A percentile compares a stretch with the other conserved stretches of the same genome.
Conservation (phyloP, 2,113 vertebrate genomes). For the Anoplopoma fimbria region DNA sequence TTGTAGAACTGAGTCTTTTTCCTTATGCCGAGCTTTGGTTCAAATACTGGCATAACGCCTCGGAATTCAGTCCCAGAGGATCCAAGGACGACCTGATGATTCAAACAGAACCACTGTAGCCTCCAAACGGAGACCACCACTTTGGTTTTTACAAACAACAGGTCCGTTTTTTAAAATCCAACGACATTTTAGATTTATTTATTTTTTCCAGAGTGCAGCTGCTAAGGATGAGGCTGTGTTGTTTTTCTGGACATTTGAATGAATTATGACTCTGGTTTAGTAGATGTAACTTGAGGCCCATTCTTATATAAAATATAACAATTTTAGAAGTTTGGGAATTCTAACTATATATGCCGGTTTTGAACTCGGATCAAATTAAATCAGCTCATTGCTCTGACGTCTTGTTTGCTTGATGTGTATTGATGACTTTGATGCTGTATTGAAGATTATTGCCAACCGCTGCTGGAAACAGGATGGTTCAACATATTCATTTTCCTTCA, state of each 20-base stretch:
- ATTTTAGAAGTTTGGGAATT: not conserved
- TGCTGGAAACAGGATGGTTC: conserved; percentile 40
- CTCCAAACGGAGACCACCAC: conserved; percentile 56
- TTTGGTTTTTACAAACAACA: conserved; percentile 50
- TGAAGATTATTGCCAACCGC: conserved; percentile 6
- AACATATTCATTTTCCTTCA: conserved; percentile 25
- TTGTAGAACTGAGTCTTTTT: conserved; percentile 65
- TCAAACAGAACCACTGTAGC: conserved; percentile 69
- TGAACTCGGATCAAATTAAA: not conserved
- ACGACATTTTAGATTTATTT: not conserved
- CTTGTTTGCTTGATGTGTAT: not conserved
- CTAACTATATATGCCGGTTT: not conserved
- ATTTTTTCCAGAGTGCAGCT: not conserved
- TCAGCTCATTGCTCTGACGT: not conserved
- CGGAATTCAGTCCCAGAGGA: conserved; percentile 71
- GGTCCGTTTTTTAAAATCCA: conserved; percentile 33
- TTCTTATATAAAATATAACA: not conserved
- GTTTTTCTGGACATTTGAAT: conserved; percentile 2
- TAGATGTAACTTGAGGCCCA: not conserved
- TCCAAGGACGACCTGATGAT: conserved; percentile 56
- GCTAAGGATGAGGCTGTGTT: conserved; percentile 6
- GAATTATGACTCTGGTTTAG: not conserved
- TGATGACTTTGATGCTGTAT: not conserved
- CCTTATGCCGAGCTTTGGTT: conserved; percentile 60
- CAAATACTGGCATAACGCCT: conserved; percentile 55